Conservation (phyloP, 2,888 invertebrate species). For the Lasioglossum oenotherae region DNA sequence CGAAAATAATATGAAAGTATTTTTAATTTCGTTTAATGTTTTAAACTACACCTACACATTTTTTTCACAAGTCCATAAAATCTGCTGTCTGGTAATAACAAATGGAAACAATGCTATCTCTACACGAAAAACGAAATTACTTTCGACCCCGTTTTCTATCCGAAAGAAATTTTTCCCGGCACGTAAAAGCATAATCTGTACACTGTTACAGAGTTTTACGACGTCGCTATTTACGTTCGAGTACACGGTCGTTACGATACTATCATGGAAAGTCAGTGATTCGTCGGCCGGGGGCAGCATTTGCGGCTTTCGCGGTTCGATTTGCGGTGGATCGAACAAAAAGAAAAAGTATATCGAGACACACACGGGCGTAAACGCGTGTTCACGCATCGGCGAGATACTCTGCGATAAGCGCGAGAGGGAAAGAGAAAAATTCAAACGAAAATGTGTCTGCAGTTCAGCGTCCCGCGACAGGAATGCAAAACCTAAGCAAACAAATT, state of each 20-base stretch:
- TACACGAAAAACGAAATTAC: too few relatives aligned
- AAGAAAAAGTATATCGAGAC: background rate
- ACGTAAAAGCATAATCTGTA: background rate
- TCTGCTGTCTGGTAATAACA: too few relatives aligned
- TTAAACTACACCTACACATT: too few relatives aligned
- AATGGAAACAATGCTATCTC: too few relatives aligned
- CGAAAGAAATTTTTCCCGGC: background rate
- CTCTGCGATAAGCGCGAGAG: background rate
- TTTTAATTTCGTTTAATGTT: too few relatives aligned
- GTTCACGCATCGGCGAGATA: background rate
- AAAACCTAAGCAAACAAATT: background rate
- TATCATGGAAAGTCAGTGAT: background rate
- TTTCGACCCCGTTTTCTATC: background rate
- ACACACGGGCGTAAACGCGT: background rate
- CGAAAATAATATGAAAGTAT: too few relatives aligned
- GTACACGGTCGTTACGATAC: background rate
- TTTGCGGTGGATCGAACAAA: background rate
- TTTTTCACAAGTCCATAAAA: too few relatives aligned
- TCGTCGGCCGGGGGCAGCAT: background rate
- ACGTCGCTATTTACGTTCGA: background rate
- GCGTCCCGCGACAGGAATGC: background rate
- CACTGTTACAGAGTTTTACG: background rate
- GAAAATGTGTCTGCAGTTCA: background rate
- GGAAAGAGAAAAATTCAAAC: background rate
- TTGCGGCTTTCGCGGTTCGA: background rate